These are phyloP conservation scores for Atherinosoma microstoma DNA, from an alignment of 2,797 vertebrate genomes.

Conservation along the genomic window DNA sequence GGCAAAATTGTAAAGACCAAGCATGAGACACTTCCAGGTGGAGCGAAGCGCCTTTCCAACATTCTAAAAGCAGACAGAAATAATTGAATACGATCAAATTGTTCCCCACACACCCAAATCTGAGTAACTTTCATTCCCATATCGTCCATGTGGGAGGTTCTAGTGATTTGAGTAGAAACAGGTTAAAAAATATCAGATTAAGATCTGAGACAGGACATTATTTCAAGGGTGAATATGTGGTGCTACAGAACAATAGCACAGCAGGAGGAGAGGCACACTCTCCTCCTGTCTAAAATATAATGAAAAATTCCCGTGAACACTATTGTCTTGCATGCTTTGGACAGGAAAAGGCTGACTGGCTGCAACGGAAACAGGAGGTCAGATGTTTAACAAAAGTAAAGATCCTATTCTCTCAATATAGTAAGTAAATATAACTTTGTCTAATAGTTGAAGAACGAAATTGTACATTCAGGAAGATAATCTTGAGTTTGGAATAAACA, in stretches of 20 bases:
- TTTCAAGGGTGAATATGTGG: neutral
- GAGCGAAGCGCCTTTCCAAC: conserved; percentile 87
- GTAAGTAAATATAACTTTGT: neutral
- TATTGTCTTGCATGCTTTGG: conserved; percentile 52
- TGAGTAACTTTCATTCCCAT: neutral
- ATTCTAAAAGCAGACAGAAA: conserved; percentile 82
- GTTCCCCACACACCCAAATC: neutral
- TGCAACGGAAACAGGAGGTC: conserved; percentile 57
- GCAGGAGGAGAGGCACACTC: conserved; percentile 21
- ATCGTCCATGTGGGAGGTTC: neutral
- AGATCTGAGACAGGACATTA: neutral
- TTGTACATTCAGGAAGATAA: too few relatives aligned
- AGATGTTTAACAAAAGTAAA: conserved; percentile 23
- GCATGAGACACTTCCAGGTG: conserved; percentile 90
- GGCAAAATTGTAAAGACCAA: conserved; percentile 90
- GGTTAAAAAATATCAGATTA: neutral
- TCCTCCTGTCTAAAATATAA: conserved; percentile 22
- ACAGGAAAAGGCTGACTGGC: conserved; percentile 67
- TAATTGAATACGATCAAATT: neutral
- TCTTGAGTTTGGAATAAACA: neutral
- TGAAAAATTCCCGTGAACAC: conserved; percentile 18
- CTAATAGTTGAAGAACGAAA: neutral
- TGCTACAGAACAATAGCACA: conserved; percentile 53
- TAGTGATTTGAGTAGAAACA: conserved; percentile 1
- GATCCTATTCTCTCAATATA: neutral